Percentiles rank a stretch among this genome's conserved stretches.
phyloP scores from a whole-genome alignment of 1,140 invertebrate species.

The Chymomyza costata region DNA sequence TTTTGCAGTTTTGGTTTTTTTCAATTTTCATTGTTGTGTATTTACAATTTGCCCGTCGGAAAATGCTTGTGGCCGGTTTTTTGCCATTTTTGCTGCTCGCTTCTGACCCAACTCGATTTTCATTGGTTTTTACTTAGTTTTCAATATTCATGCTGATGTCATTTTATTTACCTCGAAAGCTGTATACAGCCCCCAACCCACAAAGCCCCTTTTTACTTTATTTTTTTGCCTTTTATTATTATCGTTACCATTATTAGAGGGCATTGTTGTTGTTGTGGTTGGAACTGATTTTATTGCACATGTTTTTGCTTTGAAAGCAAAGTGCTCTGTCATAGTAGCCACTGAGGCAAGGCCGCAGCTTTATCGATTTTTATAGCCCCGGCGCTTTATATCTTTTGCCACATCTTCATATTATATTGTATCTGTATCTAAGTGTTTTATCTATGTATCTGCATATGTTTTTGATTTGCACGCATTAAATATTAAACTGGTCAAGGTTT shows the following conservation, averaged over 20 bases:
- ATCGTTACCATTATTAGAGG: conserved; percentile 46
- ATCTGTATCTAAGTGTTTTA: conserved; percentile 39
- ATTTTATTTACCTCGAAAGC: no score
- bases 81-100: conserved; percentile 10
- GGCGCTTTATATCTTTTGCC: background rate
- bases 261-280: conserved; percentile 26
- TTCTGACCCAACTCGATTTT: conserved; percentile 12
- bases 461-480: conserved; percentile 66
- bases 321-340: conserved; percentile 53
- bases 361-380: conserved; percentile 66
- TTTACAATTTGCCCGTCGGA: no score
- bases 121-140: conserved; percentile 16
- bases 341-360: no score
- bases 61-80: no score
- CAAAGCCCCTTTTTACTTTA: no score
- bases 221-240: no score
- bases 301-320: conserved; percentile 36
- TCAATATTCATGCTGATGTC: conserved; percentile 56
- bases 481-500: conserved; percentile 66
- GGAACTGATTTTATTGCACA: conserved; percentile 49
- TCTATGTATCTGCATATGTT: conserved; percentile 44
- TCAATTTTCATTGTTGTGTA: no score
- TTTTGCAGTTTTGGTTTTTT: conserved; percentile 7
- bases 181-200: conserved; percentile 6
- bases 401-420: conserved; percentile 28